phyloP scores from a whole-genome alignment of 2,113 vertebrate genomes.

The Ammodramus savannarum region DNA sequence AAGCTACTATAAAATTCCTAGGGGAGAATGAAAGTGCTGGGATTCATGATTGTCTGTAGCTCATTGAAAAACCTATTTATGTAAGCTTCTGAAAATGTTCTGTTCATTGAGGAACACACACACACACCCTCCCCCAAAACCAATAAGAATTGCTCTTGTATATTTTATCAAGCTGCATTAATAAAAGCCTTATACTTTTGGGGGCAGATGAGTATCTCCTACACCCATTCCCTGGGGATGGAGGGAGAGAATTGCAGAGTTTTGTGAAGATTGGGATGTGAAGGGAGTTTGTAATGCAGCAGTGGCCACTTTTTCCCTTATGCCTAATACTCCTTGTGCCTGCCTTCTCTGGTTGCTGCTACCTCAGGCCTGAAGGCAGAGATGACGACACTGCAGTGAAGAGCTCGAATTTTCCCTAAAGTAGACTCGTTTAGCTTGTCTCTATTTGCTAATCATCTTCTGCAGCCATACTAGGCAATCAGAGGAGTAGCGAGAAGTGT shows the following conservation, averaged over 20 bases:
- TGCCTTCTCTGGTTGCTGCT: background rate
- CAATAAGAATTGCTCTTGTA: background rate
- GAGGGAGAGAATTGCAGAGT: background rate
- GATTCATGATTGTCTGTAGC: background rate
- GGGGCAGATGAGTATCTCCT: background rate
- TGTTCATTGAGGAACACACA: background rate
- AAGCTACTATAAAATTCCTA: background rate
- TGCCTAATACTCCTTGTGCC: background rate
- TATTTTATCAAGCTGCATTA: background rate
- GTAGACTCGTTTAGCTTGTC: background rate
- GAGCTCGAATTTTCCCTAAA: background rate
- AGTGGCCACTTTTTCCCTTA: background rate
- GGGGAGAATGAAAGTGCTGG: background rate
- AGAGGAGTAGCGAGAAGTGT: background rate
- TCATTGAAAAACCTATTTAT: background rate
- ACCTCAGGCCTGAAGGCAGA: background rate
- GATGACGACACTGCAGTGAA: background rate
- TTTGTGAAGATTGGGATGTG: background rate
- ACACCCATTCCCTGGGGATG: background rate
- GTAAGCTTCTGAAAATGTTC: background rate
- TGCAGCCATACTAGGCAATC: background rate
- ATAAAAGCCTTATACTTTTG: background rate
- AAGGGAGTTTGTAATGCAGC: background rate
- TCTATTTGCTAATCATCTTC: background rate
- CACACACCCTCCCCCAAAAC: background rate